These are phyloP conservation scores for Meleagris gallopavo DNA, from an alignment of 2,113 vertebrate species.

Conservation along the genomic window DNA sequence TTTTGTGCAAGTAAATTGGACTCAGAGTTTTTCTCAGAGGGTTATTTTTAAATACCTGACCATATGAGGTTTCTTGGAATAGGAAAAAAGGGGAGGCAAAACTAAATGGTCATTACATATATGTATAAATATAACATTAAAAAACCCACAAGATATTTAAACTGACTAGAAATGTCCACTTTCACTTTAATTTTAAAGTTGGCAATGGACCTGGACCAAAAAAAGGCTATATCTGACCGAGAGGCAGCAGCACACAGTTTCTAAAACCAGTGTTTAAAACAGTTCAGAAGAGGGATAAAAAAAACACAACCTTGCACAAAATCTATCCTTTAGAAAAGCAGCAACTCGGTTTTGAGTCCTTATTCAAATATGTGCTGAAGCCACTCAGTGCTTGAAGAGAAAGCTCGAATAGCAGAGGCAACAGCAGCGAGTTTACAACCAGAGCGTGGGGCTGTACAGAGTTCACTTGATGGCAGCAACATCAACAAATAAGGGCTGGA, in stretches of 20 bases:
- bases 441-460: background rate
- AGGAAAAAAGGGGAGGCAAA: constrained; percentile 54
- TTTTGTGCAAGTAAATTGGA: background rate
- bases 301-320: background rate
- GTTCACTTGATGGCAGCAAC: background rate
- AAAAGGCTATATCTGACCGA: constrained; percentile 49
- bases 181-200: constrained; percentile 61
- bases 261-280: constrained; percentile 24
- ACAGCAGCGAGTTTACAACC: background rate
- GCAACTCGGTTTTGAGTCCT: constrained; percentile 72
- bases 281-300: background rate
- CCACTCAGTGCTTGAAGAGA: constrained; percentile 32
- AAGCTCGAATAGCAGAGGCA: constrained; percentile 45
- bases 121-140: constrained; percentile 59
- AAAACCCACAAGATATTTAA: constrained; percentile 60
- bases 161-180: constrained; percentile 18
- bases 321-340: constrained; percentile 52
- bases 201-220: constrained; percentile 15
- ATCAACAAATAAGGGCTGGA: background rate
- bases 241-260: background rate
- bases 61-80: constrained; percentile 52
- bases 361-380: constrained; percentile 68
- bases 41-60: constrained; percentile 68
- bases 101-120: constrained; percentile 45
- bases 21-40: constrained; percentile 2